Conservation (phyloP, 2,113 vertebrate species). For the Felis catus region F.catus_Fca126_mat1.0 CM031418.1:63871501-63872000, state of each 20-base stretch:
- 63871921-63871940: not conserved
- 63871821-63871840: conserved; percentile 5
- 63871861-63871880: not conserved
- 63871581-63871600: not conserved
- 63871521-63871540: not conserved
- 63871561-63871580: not conserved
- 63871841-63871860: not conserved
- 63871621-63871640: not conserved
- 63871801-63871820: not conserved
- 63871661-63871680: not conserved
- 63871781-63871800: not conserved
- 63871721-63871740: conserved; percentile 8
- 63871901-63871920: not conserved
- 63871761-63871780: not conserved
- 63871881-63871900: not conserved
- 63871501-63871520: not conserved
- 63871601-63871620: not conserved
- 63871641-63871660: not conserved
- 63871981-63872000: not conserved
- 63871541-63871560: not conserved
- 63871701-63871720: not conserved
- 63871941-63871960: not conserved
- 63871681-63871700: not conserved
- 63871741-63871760: conserved; percentile 6
- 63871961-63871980: not conserved